Percentiles rank a stretch among this genome's conserved stretches.
These are phyloP conservation scores for Lasioglossum malachurum DNA, from an alignment of 2,888 invertebrate species.

Conservation along the genomic window DNA sequence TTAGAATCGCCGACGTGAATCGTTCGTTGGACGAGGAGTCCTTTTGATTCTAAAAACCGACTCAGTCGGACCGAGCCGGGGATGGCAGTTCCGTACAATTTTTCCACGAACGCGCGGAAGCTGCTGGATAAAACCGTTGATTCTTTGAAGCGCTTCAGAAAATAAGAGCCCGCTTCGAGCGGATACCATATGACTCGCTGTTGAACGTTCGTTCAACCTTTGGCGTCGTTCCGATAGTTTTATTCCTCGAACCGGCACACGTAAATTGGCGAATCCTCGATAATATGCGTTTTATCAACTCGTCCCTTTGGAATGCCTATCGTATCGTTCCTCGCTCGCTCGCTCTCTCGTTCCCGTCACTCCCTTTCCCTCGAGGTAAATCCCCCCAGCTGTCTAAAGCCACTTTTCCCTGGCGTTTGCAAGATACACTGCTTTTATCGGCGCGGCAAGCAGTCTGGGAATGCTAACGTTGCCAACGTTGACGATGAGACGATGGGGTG, in stretches of 20 bases:
- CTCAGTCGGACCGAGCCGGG: neutral
- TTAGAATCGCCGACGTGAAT: conserved; percentile 29
- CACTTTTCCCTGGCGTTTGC: conserved; percentile 64
- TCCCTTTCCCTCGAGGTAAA: conserved; percentile 43
- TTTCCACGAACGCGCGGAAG: neutral
- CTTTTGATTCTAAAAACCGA: neutral
- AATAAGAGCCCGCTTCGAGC: neutral
- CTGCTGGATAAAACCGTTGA: neutral
- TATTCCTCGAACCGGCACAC: conserved; percentile 9
- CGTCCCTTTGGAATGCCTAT: conserved; percentile 58
- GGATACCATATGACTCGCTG: neutral
- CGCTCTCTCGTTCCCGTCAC: neutral
- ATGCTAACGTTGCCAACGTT: conserved; percentile 56
- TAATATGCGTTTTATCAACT: conserved; percentile 62
- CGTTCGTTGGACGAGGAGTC: neutral
- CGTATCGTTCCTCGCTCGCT: neutral
- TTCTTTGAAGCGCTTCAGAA: neutral
- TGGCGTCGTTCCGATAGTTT: neutral
- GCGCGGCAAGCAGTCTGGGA: conserved; percentile 58
- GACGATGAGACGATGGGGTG: conserved; percentile 43
- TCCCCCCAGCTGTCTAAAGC: conserved; percentile 63
- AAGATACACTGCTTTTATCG: conserved; percentile 69
- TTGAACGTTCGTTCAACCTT: neutral
- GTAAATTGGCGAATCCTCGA: conserved; percentile 54
- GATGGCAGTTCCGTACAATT: neutral